phyloP scores from a whole-genome alignment of 2,888 invertebrate genomes.

The Drosophila basisetae region DNA sequence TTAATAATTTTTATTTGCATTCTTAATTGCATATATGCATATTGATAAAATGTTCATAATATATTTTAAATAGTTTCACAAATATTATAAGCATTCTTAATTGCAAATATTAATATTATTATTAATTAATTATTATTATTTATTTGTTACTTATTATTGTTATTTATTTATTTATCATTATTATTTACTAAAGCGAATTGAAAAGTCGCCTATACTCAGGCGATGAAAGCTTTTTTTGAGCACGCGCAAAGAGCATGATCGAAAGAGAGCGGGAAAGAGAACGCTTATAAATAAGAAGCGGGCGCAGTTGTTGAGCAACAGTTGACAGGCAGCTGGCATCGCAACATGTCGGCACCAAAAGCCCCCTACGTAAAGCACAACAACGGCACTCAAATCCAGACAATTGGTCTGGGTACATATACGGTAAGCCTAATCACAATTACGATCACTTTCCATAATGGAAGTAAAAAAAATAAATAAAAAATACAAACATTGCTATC shows the following conservation, averaged over 20 bases:
- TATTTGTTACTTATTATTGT: no score
- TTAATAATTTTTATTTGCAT: background rate
- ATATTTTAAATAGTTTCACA: no score
- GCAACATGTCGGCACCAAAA: constrained; percentile 60
- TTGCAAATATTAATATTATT: background rate
- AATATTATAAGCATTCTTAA: background rate
- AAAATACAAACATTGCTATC: constrained; percentile 1
- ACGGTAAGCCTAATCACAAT: constrained; percentile 67
- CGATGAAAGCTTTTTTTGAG: constrained; percentile 19
- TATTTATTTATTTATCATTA: background rate
- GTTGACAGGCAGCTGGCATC: constrained; percentile 43
- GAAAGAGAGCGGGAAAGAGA: background rate
- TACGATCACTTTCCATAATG: constrained; percentile 4
- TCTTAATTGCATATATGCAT: background rate
- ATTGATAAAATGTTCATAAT: no score
- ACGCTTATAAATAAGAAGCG: constrained; percentile 35
- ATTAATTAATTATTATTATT: background rate
- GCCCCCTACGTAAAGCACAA: constrained; percentile 75
- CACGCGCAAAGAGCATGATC: background rate
- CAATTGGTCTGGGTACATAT: constrained; percentile 83
- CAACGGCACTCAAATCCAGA: constrained; percentile 82
- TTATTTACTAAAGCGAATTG: constrained; percentile 4
- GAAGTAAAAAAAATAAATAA: background rate
- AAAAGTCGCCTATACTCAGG: background rate
- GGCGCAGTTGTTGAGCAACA: constrained; percentile 42